phyloP scores from a whole-genome alignment of 2,888 invertebrate species.

The Silvanus unidentatus region DNA sequence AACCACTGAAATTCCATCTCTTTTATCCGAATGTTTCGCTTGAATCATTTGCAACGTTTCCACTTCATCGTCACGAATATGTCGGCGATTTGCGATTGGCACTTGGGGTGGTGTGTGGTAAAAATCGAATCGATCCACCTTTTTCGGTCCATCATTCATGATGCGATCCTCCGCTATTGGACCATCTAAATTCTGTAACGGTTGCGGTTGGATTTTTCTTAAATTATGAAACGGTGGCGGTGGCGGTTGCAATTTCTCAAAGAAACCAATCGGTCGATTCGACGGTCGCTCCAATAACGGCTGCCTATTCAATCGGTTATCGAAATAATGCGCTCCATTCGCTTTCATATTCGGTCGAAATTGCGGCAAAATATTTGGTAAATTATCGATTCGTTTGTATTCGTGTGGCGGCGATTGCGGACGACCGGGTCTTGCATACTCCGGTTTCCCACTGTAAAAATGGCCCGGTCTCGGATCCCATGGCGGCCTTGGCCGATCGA shows the following conservation, averaged over 20 bases:
- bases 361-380: conserved; percentile 67
- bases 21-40: conserved; percentile 46
- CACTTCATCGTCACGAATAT: conserved; percentile 48
- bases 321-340: conserved; percentile 24
- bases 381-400: conserved; percentile 42
- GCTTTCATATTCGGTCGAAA: conserved; percentile 63
- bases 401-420: conserved; percentile 38
- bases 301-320: conserved; percentile 37
- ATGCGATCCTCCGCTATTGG: conserved; percentile 31
- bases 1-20: conserved; percentile 22
- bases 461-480: conserved; percentile 48
- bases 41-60: conserved; percentile 67
- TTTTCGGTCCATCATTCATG: conserved; percentile 27
- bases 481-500: conserved; percentile 43
- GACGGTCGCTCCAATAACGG: conserved; percentile 45
- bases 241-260: conserved; percentile 44
- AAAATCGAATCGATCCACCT: conserved; percentile 33
- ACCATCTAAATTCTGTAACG: conserved; percentile 15
- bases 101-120: conserved; percentile 45
- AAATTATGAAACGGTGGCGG: conserved; percentile 44
- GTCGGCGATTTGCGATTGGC: conserved; percentile 46
- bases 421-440: conserved; percentile 43
- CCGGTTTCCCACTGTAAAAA: conserved; percentile 44
- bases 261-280: conserved; percentile 43
- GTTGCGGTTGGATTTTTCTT: conserved; percentile 48